A percentile compares a stretch with the other conserved stretches of the same genome.
Conservation (phyloP, 2,113 vertebrate species). For the Daubentonia madagascariensis region DNA sequence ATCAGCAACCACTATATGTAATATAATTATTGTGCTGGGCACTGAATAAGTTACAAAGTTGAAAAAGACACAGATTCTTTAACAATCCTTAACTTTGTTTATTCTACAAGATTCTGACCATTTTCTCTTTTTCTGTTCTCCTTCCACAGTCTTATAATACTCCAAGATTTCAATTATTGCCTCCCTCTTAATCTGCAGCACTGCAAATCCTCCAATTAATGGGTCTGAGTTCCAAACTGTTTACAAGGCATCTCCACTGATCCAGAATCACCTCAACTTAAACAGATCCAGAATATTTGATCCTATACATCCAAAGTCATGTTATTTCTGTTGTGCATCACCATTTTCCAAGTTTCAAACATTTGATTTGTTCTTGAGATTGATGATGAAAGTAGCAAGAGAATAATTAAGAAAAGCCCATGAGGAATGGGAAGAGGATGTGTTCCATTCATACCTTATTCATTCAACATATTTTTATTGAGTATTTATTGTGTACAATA, state of each 20-base stretch:
- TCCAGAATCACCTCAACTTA: background rate
- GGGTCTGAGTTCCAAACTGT: background rate
- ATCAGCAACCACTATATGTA: background rate
- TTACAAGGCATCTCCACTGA: background rate
- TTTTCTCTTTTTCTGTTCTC: background rate
- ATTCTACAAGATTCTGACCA: background rate
- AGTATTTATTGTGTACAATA: background rate
- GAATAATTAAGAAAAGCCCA: background rate
- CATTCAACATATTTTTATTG: background rate
- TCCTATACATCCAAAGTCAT: background rate
- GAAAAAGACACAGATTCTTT: background rate
- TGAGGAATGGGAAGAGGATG: background rate
- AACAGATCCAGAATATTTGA: background rate
- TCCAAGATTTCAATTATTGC: background rate
- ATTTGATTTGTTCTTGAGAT: background rate
- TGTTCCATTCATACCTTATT: background rate
- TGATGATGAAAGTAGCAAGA: background rate
- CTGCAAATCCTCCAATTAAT: background rate
- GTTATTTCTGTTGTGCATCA: background rate
- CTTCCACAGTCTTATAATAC: background rate
- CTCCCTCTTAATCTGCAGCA: background rate
- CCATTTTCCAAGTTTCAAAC: background rate
- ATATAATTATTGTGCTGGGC: no score
- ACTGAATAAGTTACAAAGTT: background rate
- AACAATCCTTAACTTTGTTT: background rate